Evolutionary conservation across 2,797 vertebrate genomes (phyloP), one percentile per base, ranked within the genome.

Genomic region (Hyperoplus lanceolatus): DNA sequence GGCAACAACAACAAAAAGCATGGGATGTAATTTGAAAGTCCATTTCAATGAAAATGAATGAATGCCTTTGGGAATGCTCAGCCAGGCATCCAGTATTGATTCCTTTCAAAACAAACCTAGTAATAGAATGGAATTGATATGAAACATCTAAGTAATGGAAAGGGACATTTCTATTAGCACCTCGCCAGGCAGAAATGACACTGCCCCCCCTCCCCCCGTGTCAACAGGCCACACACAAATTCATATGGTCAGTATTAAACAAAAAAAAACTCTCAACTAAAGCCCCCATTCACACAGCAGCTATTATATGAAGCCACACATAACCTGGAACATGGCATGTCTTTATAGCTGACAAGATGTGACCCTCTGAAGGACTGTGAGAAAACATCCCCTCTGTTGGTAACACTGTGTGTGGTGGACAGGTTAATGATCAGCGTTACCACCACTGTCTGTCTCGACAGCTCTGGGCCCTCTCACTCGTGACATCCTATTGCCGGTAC

Each of bases 401-500:
- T 58, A 21, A 36, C 69, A 62, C 29, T 29, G 62, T 46, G 39
- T 64, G 56, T 1, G 46, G 56, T 49, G 57, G 74, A 89, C 80
- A 80, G 81, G 81, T 85, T 89, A 87, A 89, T 79, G 75, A 87
- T 83, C 56, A 53, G 81, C 6, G 59, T 41, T 56, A 14, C 68
- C 39, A 54, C 80, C 65, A 43, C 51, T 13, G 75, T 64, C 60
- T 13, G 2, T 39, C 55, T 63, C 43, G 68, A 81, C 77, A 71
- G 83, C 84, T 51, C 66, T 59, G 69, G 53, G 11, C 45, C 38
- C 70, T 8, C 54, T 63, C 64, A 16, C 70, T 72, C 41, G 11
- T 82, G 84, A 76, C 82, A 70, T 86, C 73, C 65, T 77, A 86
- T 87, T 86, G 88, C 49, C 49, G 1, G 62, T 63, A 85, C 69